These are phyloP conservation scores for Incurvaria masculella DNA, from an alignment of 2,888 invertebrate species.

Conservation along the genomic window DNA sequence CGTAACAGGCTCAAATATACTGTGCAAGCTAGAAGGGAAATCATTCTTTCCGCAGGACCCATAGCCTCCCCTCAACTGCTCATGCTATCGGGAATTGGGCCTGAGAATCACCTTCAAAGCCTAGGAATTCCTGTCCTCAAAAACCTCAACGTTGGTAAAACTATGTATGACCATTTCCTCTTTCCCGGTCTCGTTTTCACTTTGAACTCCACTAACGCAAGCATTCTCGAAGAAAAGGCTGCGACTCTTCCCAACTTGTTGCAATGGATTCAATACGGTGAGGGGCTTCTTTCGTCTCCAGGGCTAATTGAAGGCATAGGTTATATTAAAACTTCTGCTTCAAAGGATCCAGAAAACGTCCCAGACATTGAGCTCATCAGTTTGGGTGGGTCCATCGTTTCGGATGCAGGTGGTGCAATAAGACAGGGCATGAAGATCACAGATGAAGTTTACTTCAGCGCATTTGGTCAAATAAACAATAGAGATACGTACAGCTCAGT, in stretches of 20 bases:
- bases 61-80: conserved; percentile 87
- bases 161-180: conserved; percentile 60
- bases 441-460: conserved; percentile 52
- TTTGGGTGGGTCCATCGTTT: conserved; percentile 59
- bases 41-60: conserved; percentile 83
- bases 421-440: conserved; percentile 55
- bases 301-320: conserved; percentile 66
- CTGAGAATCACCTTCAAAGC: conserved; percentile 51
- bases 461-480: conserved; percentile 53
- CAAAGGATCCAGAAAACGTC: conserved; percentile 50
- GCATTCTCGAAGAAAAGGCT: conserved; percentile 38
- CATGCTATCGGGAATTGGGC: conserved; percentile 80
- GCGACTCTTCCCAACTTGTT: conserved; percentile 39
- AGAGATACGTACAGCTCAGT: conserved; percentile 62
- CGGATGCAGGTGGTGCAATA: conserved; percentile 54
- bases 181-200: conserved; percentile 51
- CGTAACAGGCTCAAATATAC: conserved; percentile 47
- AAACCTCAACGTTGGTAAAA: conserved; percentile 64
- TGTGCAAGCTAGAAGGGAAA: conserved; percentile 70
- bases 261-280: conserved; percentile 47
- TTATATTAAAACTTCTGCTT: conserved; percentile 58
- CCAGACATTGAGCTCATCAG: conserved; percentile 67
- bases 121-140: conserved; percentile 59
- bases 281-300: conserved; percentile 56
- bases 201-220: conserved; percentile 41